Base-by-base conservation (phyloP, 2,113 vertebrate species). In the Cochlearius cochlearius region DNA sequence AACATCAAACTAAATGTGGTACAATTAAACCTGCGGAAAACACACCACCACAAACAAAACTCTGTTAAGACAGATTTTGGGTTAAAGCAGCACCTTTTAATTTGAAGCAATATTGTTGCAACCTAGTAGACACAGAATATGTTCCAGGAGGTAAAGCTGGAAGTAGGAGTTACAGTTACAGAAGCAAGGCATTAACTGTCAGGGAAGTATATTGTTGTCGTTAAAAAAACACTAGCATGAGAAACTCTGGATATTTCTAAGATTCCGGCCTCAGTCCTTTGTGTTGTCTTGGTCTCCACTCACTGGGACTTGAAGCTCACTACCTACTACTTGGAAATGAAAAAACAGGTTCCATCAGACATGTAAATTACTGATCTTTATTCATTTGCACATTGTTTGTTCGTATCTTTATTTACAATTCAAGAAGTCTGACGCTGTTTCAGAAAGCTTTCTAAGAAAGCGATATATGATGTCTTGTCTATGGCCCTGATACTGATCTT, bases 21-120 rank as follows among this genome's bases (percentile, higher is more conserved):
- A 60, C 79, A 62, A 91, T 79, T 73, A 90, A 86, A 90, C 47
- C 29, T 62, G 62, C 59, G 52, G 47, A 95, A 95, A 95, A 94
- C 41, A 60, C 60, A 94, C 59, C 10, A 56, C 64, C 63, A 50
- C 52, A 81, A 82, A 78, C 66, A 86, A 60, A 81, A 62, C 22
- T 74, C 55, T 73, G 22, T 74, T 72, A 62, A 58, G 12, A 73
- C 8, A 50, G 30, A 78, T 56, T 80, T 88, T 55, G 78, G 49
- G 39, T 69, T 72, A 68, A 66, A 95, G 59, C 29, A 60, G 64
- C 11, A 80, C 12, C 26, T 94, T 76, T 77, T 87, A 71, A 79
- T 69, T 92, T 71, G 69, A 89, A 72, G 74, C 14, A 87, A 50
- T 78, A 56, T 27, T 52, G 12, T 71, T 83, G 56, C 32, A 87